Conservation (phyloP, 2,888 invertebrate species). For the Emmelina monodactyla region DNA sequence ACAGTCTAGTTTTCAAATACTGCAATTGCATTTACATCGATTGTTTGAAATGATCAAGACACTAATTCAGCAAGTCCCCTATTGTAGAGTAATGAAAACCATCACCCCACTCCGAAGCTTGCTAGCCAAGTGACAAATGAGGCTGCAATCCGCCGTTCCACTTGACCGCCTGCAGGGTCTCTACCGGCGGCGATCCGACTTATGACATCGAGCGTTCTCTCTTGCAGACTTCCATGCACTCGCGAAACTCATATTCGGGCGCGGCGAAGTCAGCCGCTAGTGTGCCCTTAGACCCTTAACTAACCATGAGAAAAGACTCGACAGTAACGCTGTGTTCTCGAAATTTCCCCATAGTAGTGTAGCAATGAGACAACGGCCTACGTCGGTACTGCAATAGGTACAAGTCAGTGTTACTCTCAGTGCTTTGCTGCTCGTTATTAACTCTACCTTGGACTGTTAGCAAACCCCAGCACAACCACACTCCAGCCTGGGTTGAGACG, state of each 20-base stretch:
- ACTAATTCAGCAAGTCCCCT: too few species aligned
- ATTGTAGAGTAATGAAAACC: too few species aligned
- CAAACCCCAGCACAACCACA: conserved; percentile 24
- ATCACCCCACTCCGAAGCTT: too few species aligned
- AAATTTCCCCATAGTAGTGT: conserved; percentile 39
- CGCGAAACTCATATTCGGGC: conserved; percentile 75
- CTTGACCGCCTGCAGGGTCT: too few species aligned
- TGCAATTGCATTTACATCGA: too few species aligned
- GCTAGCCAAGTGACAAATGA: too few species aligned
- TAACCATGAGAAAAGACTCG: conserved; percentile 49
- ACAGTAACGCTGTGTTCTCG: conserved; percentile 53
- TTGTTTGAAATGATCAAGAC: too few species aligned
- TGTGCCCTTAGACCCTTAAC: conserved; percentile 40
- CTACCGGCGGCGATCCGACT: too few species aligned
- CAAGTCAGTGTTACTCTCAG: conserved; percentile 51
- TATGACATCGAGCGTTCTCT: conserved; percentile 36
- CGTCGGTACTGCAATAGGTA: conserved; percentile 46
- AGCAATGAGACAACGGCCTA: conserved; percentile 37
- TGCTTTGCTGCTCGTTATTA: conserved; percentile 64
- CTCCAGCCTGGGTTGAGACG: conserved; percentile 21
- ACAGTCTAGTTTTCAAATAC: too few species aligned
- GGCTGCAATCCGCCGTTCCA: too few species aligned
- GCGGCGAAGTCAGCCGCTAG: conserved; percentile 67
- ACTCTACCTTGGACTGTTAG: conserved; percentile 37
- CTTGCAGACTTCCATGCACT: conserved; percentile 82